Base-by-base conservation (phyloP, 2,113 vertebrate species). In the Upupa epops region DNA sequence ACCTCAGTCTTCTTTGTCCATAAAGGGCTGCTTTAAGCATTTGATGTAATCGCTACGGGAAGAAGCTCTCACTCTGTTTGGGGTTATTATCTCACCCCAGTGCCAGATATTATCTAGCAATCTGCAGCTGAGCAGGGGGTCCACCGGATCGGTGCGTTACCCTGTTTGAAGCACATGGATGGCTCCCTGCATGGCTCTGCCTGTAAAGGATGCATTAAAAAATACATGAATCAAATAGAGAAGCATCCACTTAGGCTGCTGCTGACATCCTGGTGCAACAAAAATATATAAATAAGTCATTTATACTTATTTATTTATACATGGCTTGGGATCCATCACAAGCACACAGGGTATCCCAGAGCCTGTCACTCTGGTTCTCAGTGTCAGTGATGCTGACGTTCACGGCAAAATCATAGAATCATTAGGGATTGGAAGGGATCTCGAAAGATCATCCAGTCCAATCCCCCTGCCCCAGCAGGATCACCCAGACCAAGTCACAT, bases 11-110 rank as follows among this genome's bases (percentile, higher is more conserved):
- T 65, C 70, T 78, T 59, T 79, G 83, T 29, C 92, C 86, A 79
- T 86, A 90, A 93, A 94, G 31, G 82, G 60, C 84, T 86, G 51
- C 52, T 56, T 54, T 51, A 70, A 86, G 86, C 37, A 86, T 71
- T 82, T 78, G 64, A 88, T 81, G 52, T 45, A 70, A 88, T 86
- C 5, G 3, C 79, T 60, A 46, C 79, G 68, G 88, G 91, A 80
- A 66, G 80, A 45, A 91, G 88, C 63, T 32, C 34, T 82, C 28
- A 2, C 56, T 76, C 52, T 49, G 21, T 89, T 84, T 71, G 1
- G 4, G 37, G 73, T 91, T 92, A 85, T 96, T 92, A 94, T 91
- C 92, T 89, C 91, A 11, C 65, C 49, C 87, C 89, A 96, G 94
- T 71, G 79, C 52, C 77, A 66, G 56, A 32, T 56, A 82, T 92